Evolutionary conservation across 2,888 invertebrate species (phyloP), one percentile per base, ranked within the genome.

Genomic region (Trissolcus japonicus): DNA sequence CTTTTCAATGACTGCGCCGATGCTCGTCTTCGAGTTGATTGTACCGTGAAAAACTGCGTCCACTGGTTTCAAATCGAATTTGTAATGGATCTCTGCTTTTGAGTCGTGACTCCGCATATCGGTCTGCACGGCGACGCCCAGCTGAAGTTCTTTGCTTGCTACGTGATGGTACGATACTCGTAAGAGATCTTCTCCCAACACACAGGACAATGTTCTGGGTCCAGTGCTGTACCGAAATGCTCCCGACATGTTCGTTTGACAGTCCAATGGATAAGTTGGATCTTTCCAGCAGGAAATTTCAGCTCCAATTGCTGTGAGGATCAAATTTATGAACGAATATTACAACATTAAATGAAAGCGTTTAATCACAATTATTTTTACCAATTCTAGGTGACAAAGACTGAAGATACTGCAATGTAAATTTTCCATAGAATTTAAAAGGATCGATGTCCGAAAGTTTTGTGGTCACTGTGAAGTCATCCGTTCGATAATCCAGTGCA

Each of bases 191-290:
- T 84, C 82, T 17, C 89, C 86, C 2, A 95, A 56, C 0, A 95
- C 94, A 3, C 94, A 93, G 0, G 95, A 94, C 83, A 94, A 90
- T 82, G 94, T 94, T 0, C 92, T 92, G 81, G 92, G 91, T 86
- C 91, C 91, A 6, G 90, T 91, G 63, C 90, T 87, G 82, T 91
- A 91, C 71, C 91, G 89, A 63, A 84, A 82, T 13, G 88, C 89
- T 3, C 71, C 73, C 11, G 86, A 84, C 79, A 88, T 80, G 4
- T 86, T 81, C 0, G 86, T 83, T 55, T 84, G 82, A 57, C 82
- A 83, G 6, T 81, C 83, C 2, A 82, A 79, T 1, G 83, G 83
- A 29, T 85, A 71, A 59, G 76, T 80, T 0, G 82, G 73, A 7
- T 83, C 84, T 13, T 83, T 81, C 16, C 83, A 78, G 61, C 82